Conservation (phyloP, 2,797 vertebrate species). For the Taeniopygia guttata region DNA sequence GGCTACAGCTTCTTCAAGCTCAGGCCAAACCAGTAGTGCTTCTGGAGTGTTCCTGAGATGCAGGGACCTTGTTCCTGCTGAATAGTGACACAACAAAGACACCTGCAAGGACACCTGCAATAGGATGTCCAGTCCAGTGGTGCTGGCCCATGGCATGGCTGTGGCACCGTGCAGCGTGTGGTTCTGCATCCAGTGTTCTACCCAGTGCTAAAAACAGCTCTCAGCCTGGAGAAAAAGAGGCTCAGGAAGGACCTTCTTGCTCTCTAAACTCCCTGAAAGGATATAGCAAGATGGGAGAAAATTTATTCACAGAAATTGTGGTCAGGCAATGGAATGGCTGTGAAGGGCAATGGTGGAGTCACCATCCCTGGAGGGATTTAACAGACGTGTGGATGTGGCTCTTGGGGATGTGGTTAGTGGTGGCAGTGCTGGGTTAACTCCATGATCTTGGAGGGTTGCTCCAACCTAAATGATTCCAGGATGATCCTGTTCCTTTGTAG, state of each 20-base stretch:
- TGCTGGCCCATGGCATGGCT: fast-evolving
- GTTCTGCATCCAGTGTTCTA: neutral
- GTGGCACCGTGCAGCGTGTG: fast-evolving
- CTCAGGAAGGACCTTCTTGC: neutral
- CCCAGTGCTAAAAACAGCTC: neutral
- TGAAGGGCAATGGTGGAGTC: neutral
- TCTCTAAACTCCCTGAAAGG: neutral
- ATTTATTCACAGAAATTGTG: neutral
- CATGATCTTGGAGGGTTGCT: neutral
- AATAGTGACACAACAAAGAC: neutral
- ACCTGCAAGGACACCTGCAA: too few species aligned
- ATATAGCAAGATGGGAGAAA: neutral
- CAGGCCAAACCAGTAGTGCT: fast-evolving
- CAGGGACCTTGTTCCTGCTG: neutral
- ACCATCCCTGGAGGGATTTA: neutral
- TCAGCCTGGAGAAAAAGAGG: neutral
- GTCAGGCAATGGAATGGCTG: neutral
- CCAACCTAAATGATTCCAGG: neutral
- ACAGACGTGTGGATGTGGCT: neutral
- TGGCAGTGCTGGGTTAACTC: neutral
- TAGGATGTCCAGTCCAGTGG: neutral
- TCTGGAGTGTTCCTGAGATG: neutral
- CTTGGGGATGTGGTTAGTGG: neutral
- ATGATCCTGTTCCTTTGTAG: neutral
- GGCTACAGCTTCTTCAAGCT: neutral